Percentiles rank a stretch among this genome's conserved stretches.
Conservation (phyloP, 1,140 invertebrate genomes). For the Dysdera silvatica region DNA sequence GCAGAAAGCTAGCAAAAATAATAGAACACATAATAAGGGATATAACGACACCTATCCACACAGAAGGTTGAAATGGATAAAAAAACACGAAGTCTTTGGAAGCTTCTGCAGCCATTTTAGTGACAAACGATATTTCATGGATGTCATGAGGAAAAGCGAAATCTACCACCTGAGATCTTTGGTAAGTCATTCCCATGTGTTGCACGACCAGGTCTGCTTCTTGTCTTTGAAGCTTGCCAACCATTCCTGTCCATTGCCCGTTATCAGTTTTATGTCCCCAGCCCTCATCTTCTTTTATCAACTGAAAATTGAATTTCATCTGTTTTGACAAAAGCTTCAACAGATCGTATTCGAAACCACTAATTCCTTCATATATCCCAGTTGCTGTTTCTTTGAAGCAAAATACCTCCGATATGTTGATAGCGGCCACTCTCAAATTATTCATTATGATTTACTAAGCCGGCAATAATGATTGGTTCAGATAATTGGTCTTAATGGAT, state of each 20-base stretch:
- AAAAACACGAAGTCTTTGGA: not conserved
- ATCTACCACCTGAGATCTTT: not conserved
- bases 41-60: not conserved
- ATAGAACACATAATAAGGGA: not conserved
- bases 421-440: no score
- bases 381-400: no score
- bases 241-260: slow-evolving; percentile 3
- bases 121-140: not conserved
- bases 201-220: slow-evolving; percentile 1
- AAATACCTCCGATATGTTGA: no score
- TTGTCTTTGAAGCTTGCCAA: not conserved
- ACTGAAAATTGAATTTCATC: no score
- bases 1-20: not conserved
- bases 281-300: no score
- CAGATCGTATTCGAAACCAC: no score
- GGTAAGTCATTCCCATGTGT: not conserved
- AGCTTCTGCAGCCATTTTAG: not conserved
- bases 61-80: not conserved
- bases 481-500: no score
- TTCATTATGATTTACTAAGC: no score
- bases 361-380: no score
- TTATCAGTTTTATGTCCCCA: not conserved
- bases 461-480: no score
- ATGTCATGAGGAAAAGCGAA: not conserved
- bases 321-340: no score